Base-by-base conservation (phyloP, 2,113 vertebrate species). In the Acrocephalus arundinaceus region DNA sequence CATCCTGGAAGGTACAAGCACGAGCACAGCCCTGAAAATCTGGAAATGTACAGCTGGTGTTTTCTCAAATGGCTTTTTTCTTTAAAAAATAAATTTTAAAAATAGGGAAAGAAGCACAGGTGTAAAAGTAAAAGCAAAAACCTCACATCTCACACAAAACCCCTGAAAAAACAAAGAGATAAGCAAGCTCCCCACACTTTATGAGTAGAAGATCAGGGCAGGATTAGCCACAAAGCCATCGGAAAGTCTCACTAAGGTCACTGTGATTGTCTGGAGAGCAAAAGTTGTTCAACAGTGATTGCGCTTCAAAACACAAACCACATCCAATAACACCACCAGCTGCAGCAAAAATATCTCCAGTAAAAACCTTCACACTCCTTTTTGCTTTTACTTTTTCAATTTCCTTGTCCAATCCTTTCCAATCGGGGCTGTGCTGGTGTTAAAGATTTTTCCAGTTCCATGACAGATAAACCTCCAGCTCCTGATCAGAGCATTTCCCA, bases 391-490 rank as follows among this genome's bases (percentile, higher is more conserved):
- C 41, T 96, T 87, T 49, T 51, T 13, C 39, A 67, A 80, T 78
- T 96, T 86, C 73, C 31, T 63, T 84, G 51, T 52, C 82, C 92
- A 91, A 11, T 92, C 94, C 70, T 94, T 91, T 97, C 80, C 86
- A 85, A 39, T 39, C 58, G 16, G 2, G 62, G 71, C 89, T 59
- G 75, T 96, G 62, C 70, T 80, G 87, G 15, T 54, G 61, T 94
- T 95, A 95, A 94, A 86, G 85, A 87, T 85, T 82, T 82, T 96
- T 73, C 57, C 91, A 96, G 93, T 84, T 95, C 97, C 87, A 95
- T 96, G 92, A 80, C 2, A 96, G 96, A 97, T 65, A 96, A 97
- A 76, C 81, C 43, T 45, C 43, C 43, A 45, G 43, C 15, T 45
- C 43, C 43, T 7, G 43, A 45, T 45, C 43, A 45, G 43, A 45